These are phyloP conservation scores for Rhagonycha lutea DNA, from an alignment of 2,888 invertebrate genomes.

Conservation along the genomic window DNA sequence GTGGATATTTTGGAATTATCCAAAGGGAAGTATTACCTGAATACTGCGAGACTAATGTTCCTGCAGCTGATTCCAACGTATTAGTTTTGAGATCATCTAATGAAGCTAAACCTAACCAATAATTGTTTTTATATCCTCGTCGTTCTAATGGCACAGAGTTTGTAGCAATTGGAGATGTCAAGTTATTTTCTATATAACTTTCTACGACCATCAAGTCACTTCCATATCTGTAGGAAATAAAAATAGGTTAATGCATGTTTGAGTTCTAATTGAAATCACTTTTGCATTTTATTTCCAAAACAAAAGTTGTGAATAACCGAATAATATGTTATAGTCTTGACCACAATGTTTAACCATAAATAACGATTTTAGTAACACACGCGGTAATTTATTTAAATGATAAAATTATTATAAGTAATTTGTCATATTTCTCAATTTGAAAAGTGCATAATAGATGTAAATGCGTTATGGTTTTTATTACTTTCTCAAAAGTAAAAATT, in stretches of 20 bases:
- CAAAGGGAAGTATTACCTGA: slow-evolving; percentile 65
- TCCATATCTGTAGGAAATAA: slow-evolving; percentile 80
- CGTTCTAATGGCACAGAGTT: slow-evolving; percentile 66
- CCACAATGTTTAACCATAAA: background rate
- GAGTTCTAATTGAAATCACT: background rate
- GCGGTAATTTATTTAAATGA: background rate
- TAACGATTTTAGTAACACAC: background rate
- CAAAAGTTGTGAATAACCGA: background rate
- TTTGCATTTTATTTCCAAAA: background rate
- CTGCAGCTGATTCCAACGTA: slow-evolving; percentile 92
- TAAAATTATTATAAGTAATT: background rate
- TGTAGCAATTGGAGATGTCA: slow-evolving; percentile 80
- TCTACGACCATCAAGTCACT: slow-evolving; percentile 92
- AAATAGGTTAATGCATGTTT: background rate
- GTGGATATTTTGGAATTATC: background rate
- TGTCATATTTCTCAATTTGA: background rate
- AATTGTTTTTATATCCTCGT: slow-evolving; percentile 67
- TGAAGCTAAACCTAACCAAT: slow-evolving; percentile 90
- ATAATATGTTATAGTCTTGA: background rate
- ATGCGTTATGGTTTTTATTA: slow-evolving; percentile 1
- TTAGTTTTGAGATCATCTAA: slow-evolving; percentile 91
- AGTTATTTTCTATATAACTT: slow-evolving; percentile 88
- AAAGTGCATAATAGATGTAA: background rate
- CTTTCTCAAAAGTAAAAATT: slow-evolving; percentile 29
- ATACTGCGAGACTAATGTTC: slow-evolving; percentile 88